Evolutionary conservation across 1,140 invertebrate genomes (phyloP).

Genomic region (Cheumatopsyche charites): DNA sequence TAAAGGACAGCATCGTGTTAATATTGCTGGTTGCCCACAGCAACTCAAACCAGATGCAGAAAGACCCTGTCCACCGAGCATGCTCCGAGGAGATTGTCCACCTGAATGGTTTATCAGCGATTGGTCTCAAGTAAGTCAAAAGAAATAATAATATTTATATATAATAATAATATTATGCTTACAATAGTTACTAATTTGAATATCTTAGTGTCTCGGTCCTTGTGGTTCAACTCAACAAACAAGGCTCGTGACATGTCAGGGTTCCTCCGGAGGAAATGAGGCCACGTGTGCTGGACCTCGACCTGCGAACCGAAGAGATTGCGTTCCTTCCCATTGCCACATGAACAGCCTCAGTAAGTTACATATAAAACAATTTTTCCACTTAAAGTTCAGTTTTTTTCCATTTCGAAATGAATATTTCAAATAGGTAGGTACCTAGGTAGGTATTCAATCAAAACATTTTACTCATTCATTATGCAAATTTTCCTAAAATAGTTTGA

Average conservation of each 20-base stretch:
- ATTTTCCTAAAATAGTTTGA: no score
- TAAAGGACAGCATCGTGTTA: slow-evolving; percentile 55
- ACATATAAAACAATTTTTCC: slow-evolving; percentile 1
- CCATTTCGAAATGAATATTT: slow-evolving; percentile 4
- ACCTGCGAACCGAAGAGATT: slow-evolving; percentile 52
- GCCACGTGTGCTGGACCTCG: slow-evolving; percentile 52
- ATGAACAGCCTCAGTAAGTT: slow-evolving; percentile 39
- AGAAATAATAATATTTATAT: no score
- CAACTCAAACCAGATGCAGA: slow-evolving; percentile 48
- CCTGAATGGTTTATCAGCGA: slow-evolving; percentile 68
- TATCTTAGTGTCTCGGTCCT: slow-evolving; percentile 57
- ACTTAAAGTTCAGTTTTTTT: no score
- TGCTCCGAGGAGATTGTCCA: slow-evolving; percentile 56
- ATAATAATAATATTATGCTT: no score
- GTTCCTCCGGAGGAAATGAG: slow-evolving; percentile 52
- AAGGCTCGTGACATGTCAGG: slow-evolving; percentile 57
- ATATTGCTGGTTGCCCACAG: slow-evolving; percentile 50
- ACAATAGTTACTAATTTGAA: background rate
- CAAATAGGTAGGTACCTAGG: no score
- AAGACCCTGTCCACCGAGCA: slow-evolving; percentile 49
- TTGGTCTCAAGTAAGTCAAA: slow-evolving; percentile 64
- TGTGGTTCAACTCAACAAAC: slow-evolving; percentile 58
- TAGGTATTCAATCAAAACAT: no score
- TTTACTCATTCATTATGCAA: no score
- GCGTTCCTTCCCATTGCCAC: slow-evolving; percentile 55